Base-by-base conservation (phyloP, 2,797 vertebrate genomes). In the Anableps anableps region DNA sequence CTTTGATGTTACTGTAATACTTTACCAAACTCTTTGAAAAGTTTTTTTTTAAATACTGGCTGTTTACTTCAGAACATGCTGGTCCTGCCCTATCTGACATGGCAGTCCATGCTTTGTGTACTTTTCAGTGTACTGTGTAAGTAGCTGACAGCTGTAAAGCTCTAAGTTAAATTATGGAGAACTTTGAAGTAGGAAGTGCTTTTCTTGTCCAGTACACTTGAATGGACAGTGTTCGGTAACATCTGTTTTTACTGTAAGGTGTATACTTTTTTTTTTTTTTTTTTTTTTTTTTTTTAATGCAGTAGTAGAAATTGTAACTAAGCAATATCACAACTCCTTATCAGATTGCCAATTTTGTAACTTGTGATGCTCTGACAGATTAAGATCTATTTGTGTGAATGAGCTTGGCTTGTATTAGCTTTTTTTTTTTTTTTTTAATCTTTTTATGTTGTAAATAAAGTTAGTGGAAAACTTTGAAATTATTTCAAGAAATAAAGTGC, bases 391-490 rank as follows among this genome's bases (percentile, higher is more conserved):
- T 38, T 21, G 41, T 82, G n/a, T 88, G 72, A 77, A 53, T 50
- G 51, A 45, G 76, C 60, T 26, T 51, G 19, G 45, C 79, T 53
- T 79, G 11, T 87, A 74, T 79, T 78, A 38, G 11, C 43, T 41
- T 79, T 80, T 50, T 21, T 81, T 13, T 29, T 9, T 85, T 81
- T 78, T 79, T 85, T 45, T 51, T 45, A 51, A n/a, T 17, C 0
- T 10, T 83, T 89, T 82, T 80, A 48, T 88, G 73, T 86, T 93
- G 88, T 90, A 84, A 34, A 90, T 89, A 88, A 86, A 91, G 91
- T 91, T 89, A 91, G 0, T 72, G 4, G 4, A 41, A 41, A 1
- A 23, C 21, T 23, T 23, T 50, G 17, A n/a, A n/a, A n/a, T n/a
- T n/a, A n/a, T n/a, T n/a, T n/a, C n/a, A n/a, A n/a, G n/a, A n/a